Evolutionary conservation across 2,113 vertebrate species (phyloP).

Genomic region (Procavia capensis): DNA sequence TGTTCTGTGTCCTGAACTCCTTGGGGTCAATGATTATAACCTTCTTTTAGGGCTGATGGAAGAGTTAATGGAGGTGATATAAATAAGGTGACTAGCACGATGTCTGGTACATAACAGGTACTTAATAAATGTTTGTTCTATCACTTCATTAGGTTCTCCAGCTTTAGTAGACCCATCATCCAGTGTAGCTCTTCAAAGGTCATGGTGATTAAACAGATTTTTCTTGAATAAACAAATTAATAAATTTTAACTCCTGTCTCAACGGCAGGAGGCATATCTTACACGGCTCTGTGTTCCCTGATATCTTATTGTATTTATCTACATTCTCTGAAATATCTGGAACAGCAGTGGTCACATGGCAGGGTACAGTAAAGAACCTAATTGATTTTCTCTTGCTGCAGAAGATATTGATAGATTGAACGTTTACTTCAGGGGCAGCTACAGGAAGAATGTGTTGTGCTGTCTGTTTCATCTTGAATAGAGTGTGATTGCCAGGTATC

Average conservation of each 20-base stretch:
- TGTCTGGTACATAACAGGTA: not conserved
- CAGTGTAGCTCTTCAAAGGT: not conserved
- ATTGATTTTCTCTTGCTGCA: slow-evolving; percentile 49
- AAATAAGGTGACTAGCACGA: not conserved
- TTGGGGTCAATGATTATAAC: not conserved
- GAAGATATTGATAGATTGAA: slow-evolving; percentile 59
- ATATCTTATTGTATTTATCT: slow-evolving; percentile 31
- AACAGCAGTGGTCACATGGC: slow-evolving; percentile 28
- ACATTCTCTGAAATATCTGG: slow-evolving; percentile 10
- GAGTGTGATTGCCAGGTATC: slow-evolving; percentile 14
- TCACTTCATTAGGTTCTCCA: not conserved
- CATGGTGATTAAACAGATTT: slow-evolving; percentile 35
- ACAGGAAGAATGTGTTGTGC: slow-evolving; percentile 5
- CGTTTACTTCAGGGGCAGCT: slow-evolving; percentile 44
- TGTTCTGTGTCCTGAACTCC: not conserved
- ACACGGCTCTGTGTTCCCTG: not conserved
- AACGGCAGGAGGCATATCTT: not conserved
- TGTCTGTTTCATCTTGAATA: slow-evolving; percentile 44
- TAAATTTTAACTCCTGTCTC: not conserved
- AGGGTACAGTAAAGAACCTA: slow-evolving; percentile 45
- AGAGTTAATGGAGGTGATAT: slow-evolving; percentile 5
- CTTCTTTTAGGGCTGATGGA: not conserved
- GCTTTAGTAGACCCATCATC: not conserved
- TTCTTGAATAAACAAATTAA: slow-evolving; percentile 57
- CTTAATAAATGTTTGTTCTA: not conserved